Conservation (phyloP, 2,888 invertebrate species). For the Chesias legatella region DNA sequence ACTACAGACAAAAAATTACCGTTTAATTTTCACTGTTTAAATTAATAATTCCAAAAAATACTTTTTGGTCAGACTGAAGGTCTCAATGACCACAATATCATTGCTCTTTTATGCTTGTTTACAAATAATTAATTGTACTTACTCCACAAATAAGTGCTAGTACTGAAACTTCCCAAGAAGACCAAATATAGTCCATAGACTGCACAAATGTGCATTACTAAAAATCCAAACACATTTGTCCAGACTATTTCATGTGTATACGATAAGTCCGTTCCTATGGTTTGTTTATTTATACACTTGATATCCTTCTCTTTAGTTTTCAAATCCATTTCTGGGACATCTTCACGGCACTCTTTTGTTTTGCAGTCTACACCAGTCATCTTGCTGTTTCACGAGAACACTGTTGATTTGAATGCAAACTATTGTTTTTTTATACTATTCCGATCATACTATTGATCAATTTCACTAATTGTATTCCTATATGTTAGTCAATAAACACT, state of each 20-base stretch:
- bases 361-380: conserved; percentile 3
- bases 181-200: conserved; percentile 62
- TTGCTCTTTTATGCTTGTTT: too few relatives aligned
- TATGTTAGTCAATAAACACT: neutral
- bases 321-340: neutral
- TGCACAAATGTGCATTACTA: conserved; percentile 75
- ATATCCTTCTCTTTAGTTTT: neutral
- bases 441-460: neutral
- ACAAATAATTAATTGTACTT: conserved; percentile 31
- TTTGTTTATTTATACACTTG: conserved; percentile 4
- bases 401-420: neutral
- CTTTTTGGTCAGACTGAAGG: too few relatives aligned
- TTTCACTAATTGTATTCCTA: neutral
- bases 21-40: too few relatives aligned
- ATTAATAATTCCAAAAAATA: too few relatives aligned
- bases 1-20: too few relatives aligned
- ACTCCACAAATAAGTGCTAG: conserved; percentile 47
- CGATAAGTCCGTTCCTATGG: conserved; percentile 48
- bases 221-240: conserved; percentile 82
- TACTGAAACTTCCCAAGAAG: conserved; percentile 36
- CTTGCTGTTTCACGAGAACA: neutral
- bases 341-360: neutral
- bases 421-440: neutral
- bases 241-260: conserved; percentile 80
- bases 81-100: too few relatives aligned